These are phyloP conservation scores for Ephialtes manifestator DNA, from an alignment of 2,888 invertebrate genomes.

Conservation along the genomic window DNA sequence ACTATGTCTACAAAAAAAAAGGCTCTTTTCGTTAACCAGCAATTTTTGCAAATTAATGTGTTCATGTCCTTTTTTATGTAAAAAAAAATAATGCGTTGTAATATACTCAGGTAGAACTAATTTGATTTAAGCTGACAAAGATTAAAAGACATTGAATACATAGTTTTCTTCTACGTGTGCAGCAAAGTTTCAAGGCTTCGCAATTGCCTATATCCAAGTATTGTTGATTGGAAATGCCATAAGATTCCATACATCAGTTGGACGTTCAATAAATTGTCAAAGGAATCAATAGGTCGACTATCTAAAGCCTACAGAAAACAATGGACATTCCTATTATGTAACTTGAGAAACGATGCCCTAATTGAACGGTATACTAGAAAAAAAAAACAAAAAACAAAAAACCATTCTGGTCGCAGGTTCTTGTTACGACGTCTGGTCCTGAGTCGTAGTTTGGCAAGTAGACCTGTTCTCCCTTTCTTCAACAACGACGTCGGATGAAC, in stretches of 20 bases:
- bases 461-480: conserved; percentile 3
- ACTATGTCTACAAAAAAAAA: no score
- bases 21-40: no score
- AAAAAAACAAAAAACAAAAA: neutral
- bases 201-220: neutral
- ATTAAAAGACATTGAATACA: no score
- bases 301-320: neutral
- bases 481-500: neutral
- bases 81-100: no score
- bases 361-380: neutral
- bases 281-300: neutral
- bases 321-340: neutral
- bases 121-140: no score
- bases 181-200: neutral
- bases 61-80: no score
- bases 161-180: no score
- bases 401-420: neutral
- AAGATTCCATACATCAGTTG: neutral
- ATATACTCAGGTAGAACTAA: no score
- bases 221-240: neutral
- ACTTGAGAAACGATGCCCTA: neutral
- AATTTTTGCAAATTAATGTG: no score
- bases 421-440: neutral
- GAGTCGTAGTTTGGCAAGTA: neutral
- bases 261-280: neutral